Evolutionary conservation across 2,113 vertebrate genomes (phyloP), one percentile per base, ranked within the genome.

Genomic region (Antechinus flavipes): DNA sequence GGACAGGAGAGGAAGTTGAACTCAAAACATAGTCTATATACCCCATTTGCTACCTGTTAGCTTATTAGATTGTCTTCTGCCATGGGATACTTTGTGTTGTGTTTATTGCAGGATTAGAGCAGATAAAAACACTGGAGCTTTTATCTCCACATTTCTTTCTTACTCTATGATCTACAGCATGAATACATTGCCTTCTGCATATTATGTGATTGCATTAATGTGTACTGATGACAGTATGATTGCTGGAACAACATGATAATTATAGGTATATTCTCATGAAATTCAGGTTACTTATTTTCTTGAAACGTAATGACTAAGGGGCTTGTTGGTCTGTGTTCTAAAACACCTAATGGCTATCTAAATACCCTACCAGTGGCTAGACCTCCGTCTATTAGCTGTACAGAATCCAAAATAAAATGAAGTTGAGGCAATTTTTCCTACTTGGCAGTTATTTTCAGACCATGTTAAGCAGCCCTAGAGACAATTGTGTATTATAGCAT

Each of bases 291-390:
- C 47, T 95, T 96, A 93, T 96, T 96, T 97, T 56, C 95, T 93
- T 94, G 56, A 76, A 93, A 96, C 96, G 92, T 35, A 91, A 58
- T 95, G 94, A 93, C 91, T 89, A 93, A 76, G 46, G 76, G 91
- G 25, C 47, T 95, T 96, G 76, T 96, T 97, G 94, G 95, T 98
- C 76, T 96, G 55, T 98, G 91, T 93, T 96, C 93, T 94, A 76
- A 97, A 98, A 98, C 56, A 95, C 55, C 68, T 97, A 95, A 97
- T 97, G 96, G 61, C 27, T 91, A 96, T 97, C 52, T 90, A 97
- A 98, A 97, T 98, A 93, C 84, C 93, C 91, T 92, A 93, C 96
- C 49, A 96, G 94, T 95, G 96, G 91, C 92, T 91, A 96, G 95
- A 42, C 94, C 97, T 94, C 90, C 89, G 97, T 94, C 92, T 96